Conservation (phyloP, 2,888 invertebrate species). For the Empis stercorea region DNA sequence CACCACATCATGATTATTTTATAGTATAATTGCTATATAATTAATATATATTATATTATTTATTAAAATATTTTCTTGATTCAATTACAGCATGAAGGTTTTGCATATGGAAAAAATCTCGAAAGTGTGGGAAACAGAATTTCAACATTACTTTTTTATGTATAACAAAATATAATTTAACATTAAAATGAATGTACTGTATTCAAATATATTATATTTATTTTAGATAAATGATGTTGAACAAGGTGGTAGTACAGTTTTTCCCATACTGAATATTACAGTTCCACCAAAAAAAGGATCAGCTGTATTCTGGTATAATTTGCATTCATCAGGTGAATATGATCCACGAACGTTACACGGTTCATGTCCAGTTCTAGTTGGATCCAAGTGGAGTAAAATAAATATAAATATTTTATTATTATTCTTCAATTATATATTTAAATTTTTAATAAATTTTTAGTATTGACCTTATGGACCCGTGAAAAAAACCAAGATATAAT, state of each 20-base stretch:
- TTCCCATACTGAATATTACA: conserved; percentile 71
- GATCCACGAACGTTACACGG: conserved; percentile 29
- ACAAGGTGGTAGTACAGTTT: conserved; percentile 95
- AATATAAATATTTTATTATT: neutral
- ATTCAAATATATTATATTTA: conserved; percentile 11
- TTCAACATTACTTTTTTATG: conserved; percentile 8
- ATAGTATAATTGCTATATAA: conserved; percentile 14
- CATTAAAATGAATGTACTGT: neutral
- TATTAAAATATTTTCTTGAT: conserved; percentile 2
- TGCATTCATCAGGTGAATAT: conserved; percentile 23
- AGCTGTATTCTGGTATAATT: conserved; percentile 32
- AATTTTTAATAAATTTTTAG: too few relatives aligned
- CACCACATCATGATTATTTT: conserved; percentile 45
- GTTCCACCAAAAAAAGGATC: conserved; percentile 70
- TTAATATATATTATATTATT: neutral
- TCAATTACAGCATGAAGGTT: neutral
- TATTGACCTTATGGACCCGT: conserved; percentile 81
- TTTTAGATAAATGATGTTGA: conserved; percentile 91
- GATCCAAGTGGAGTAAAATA: conserved; percentile 28
- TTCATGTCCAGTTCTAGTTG: conserved; percentile 27
- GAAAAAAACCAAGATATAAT: conserved; percentile 66
- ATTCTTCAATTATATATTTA: conserved; percentile 12
- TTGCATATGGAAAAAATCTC: neutral
- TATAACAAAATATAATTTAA: neutral
- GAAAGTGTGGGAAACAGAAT: conserved; percentile 4